Base-by-base conservation (phyloP, 2,797 vertebrate genomes). In the Pteronotus mesoamericanus region DNA sequence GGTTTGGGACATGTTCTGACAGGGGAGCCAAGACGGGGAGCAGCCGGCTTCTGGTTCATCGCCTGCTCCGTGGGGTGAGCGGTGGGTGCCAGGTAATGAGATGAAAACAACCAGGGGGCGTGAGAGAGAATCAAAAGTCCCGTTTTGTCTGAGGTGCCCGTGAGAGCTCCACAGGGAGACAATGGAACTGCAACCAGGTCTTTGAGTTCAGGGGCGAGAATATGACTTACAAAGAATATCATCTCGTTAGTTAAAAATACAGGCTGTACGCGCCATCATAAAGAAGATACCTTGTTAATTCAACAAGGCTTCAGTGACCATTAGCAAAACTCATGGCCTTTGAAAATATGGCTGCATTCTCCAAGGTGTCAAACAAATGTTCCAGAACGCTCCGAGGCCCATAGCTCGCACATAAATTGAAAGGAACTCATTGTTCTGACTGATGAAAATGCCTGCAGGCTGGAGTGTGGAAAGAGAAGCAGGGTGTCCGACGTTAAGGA, bases 61-160 rank as follows among this genome's bases (percentile, higher is more conserved):
- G 80, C 24, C 64, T n/a, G 32, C 12, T 37, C 55, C 9, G 19
- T 71, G 6, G 22, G 2, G 48, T 2, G 15, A 19, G 24, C 0
- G 0, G 29, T 3, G 64, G 61, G 44, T 0, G 0, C n/a, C 37
- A 22, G 46, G 57, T 24, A 46, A 26, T 0, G 18, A 92, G 64
- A 37, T 1, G 32, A 51, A 16, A n/a, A 37, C 21, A 21, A 77
- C 0, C 3, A 71, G 37, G 5, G 64, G 14, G 5, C 34, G 1
- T 0, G 15, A 24, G 29, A n/a, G 37, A 66, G 37, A n/a, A 39
- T 26, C 39, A 5, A 9, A 75, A 69, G 53, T 2, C 9, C 64
- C 0, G 0, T 5, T 78, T 71, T 1, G 14, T 61, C 64, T 32
- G 29, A 53, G 44, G 12, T 6, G 29, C 29, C 85, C 16, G 7